Percentiles rank a stretch among this genome's conserved stretches.
These are phyloP conservation scores for Quadroppia sp. DNA, from an alignment of 2,888 invertebrate species.

Conservation along the genomic window DNA sequence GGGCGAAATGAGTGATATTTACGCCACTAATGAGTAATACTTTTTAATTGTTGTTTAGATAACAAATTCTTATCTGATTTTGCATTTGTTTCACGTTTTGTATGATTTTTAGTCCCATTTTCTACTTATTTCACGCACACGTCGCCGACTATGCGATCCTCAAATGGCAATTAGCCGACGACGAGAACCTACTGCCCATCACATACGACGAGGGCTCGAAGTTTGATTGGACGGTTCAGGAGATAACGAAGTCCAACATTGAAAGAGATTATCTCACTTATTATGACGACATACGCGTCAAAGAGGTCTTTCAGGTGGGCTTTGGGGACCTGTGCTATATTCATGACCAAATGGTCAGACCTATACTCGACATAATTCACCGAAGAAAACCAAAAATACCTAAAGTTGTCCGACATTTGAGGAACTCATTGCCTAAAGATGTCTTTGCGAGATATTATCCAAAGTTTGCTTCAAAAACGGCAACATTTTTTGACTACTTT, in stretches of 20 bases:
- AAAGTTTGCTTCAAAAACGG: conserved; percentile 3
- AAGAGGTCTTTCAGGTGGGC: not conserved
- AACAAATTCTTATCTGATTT: no score
- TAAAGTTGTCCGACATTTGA: not conserved
- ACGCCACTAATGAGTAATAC: not conserved
- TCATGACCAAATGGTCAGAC: conserved; percentile 17
- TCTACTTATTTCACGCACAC: conserved; percentile 5
- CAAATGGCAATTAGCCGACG: conserved; percentile 10
- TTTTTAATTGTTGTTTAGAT: not conserved
- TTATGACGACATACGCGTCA: not conserved
- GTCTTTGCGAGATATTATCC: not conserved
- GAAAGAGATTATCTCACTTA: conserved; percentile 1
- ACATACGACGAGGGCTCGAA: not conserved
- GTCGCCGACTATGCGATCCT: not conserved
- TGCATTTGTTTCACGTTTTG: not conserved
- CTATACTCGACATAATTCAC: not conserved
- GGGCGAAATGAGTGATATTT: conserved; percentile 10
- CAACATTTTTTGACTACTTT: conserved; percentile 6
- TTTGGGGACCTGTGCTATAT: conserved; percentile 20
- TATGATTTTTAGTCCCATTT: not conserved
- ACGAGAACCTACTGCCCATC: not conserved
- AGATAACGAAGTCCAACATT: not conserved
- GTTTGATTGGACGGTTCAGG: not conserved
- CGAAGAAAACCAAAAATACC: not conserved
- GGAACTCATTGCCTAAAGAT: not conserved